Evolutionary conservation across 1,140 invertebrate species (phyloP).

Genomic region (Drosophila repleta): DNA sequence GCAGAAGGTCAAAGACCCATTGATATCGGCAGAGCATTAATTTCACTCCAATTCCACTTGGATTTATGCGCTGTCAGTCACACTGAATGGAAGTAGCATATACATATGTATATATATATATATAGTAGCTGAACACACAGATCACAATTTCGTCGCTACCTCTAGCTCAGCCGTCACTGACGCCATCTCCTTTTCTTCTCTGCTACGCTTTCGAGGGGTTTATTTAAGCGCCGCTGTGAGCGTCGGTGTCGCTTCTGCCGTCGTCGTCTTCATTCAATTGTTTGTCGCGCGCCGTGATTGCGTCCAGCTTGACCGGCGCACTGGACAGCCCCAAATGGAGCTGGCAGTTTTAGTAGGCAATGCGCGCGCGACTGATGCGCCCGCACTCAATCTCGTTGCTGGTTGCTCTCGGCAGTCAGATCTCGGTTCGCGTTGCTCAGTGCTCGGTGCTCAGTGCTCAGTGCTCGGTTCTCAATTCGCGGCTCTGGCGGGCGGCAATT

Average conservation of each 20-base stretch:
- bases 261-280: conserved; percentile 66
- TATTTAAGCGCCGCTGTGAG: conserved; percentile 46
- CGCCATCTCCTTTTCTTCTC: background rate
- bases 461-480: conserved; percentile 1
- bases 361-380: conserved; percentile 70
- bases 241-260: conserved; percentile 17
- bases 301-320: conserved; percentile 50
- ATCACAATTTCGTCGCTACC: conserved; percentile 11
- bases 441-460: conserved; percentile 31
- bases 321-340: conserved; percentile 14
- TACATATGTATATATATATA: background rate
- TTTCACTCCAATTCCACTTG: background rate
- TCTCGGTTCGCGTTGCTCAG: conserved; percentile 10
- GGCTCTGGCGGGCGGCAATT: conserved; percentile 39
- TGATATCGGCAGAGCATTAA: conserved; percentile 11
- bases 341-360: conserved; percentile 62
- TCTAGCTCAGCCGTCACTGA: background rate
- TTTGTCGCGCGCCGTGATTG: conserved; percentile 75
- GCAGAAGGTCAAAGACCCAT: conserved; percentile 9
- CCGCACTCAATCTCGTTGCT: conserved; percentile 39
- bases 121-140: conserved; percentile 13
- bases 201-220: background rate
- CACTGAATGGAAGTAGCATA: conserved; percentile 6
- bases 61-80: conserved; percentile 18
- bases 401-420: conserved; percentile 4